Base-by-base conservation (phyloP, 2,888 invertebrate species). In the Leptothorax acervorum region DNA sequence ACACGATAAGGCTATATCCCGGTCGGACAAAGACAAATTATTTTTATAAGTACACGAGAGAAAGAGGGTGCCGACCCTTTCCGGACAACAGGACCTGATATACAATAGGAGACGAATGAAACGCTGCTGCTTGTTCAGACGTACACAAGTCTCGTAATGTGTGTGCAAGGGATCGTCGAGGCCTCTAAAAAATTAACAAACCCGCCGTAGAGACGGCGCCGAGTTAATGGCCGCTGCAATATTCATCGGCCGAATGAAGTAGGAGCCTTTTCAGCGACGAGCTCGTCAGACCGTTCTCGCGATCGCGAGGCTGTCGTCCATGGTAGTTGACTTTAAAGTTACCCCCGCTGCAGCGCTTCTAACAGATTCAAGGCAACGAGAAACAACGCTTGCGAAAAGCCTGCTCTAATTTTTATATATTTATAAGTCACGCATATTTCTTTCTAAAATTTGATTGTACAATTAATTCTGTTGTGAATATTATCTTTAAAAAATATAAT, bases 181-280 rank as follows among this genome's bases (percentile, higher is more conserved):
- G 57, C 60, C 60, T 45, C 81, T 84, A 84, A 86, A 87, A 90
- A 87, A 88, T 87, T 90, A 87, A 87, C 83, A 85, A 85, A 90
- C 84, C 65, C 83, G 31, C 42, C 42, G 48, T 73, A 78, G 65
- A 74, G 53, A 60, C 66, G 63, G 31, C 55, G 73, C 31, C 48
- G 71, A 71, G 84, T 84, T 89, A 87, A 90, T 90, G 86, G 85
- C 76, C 71, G 83, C 66, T 90, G 90, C 86, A 90, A 86, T 90
- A 90, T 90, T 90, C 87, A 90, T 81, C 76, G 70, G 70, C 62
- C 86, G 83, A 86, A 84, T 68, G 81, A 82, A 51, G 76, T 75
- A 68, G 31, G 60, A 55, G 18, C 65, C 76, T 78, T 84, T 88
- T 78, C 65, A 84, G 53, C 73, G 63, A 65, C 65, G 60, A 65